A percentile compares a stretch with the other conserved stretches of the same genome.
phyloP scores from a whole-genome alignment of 2,797 vertebrate species.

The Platalea minor region DNA sequence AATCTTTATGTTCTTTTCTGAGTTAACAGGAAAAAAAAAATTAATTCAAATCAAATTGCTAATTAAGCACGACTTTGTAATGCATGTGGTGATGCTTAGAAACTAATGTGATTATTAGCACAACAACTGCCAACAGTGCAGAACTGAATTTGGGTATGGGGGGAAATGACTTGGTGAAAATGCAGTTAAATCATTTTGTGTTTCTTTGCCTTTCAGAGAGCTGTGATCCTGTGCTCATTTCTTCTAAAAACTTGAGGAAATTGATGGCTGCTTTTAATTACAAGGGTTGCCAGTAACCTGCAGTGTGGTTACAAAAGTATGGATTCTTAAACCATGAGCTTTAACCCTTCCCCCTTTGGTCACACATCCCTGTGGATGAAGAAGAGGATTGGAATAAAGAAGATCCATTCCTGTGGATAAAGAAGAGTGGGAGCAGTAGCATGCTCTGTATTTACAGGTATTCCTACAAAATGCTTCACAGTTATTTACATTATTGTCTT shows the following conservation, averaged over 20 bases:
- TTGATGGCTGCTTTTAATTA: neutral
- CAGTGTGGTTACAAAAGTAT: neutral
- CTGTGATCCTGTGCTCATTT: neutral
- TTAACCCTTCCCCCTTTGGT: neutral
- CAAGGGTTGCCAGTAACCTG: neutral
- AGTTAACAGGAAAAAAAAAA: neutral
- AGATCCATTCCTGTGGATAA: neutral
- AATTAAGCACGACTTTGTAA: neutral
- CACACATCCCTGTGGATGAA: neutral
- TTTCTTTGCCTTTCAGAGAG: neutral
- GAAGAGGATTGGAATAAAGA: neutral
- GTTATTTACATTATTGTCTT: neutral
- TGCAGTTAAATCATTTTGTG: neutral
- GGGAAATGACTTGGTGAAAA: neutral
- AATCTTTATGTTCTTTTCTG: neutral
- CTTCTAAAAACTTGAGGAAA: neutral
- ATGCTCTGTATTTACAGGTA: neutral
- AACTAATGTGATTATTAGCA: neutral
- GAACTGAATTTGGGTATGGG: neutral
- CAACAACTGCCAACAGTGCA: neutral
- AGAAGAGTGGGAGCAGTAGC: neutral
- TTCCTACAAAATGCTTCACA: neutral
- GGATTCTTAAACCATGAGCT: neutral
- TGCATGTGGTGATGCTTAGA: neutral
- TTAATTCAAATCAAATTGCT: neutral